These are phyloP conservation scores for Hydrozoanthus tunicans DNA, from an alignment of 64 coral and sea anemone species.

Conservation along the genomic window DNA sequence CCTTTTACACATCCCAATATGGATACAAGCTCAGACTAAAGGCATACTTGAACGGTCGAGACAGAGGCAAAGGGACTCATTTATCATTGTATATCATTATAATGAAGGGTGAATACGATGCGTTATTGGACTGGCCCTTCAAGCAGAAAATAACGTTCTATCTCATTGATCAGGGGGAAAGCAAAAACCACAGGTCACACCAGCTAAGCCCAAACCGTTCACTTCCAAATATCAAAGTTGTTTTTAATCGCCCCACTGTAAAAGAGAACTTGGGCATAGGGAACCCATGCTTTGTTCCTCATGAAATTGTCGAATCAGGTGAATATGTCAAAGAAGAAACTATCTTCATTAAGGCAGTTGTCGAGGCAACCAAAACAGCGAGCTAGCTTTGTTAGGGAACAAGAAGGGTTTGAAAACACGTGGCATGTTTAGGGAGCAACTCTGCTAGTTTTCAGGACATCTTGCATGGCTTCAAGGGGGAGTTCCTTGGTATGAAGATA, in stretches of 20 bases:
- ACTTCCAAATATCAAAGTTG: constrained; percentile 98
- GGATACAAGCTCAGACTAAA: constrained; percentile 96
- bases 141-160: constrained; percentile 99
- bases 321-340: constrained; percentile 92
- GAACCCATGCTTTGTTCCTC: constrained; percentile 95
- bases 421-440: too few species aligned
- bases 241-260: constrained; percentile 85
- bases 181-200: constrained; percentile 82
- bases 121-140: constrained; percentile 93
- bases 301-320: constrained; percentile 78
- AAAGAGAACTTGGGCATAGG: constrained; percentile 98
- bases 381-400: neutral
- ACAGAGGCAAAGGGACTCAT: constrained; percentile 90
- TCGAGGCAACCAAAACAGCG: constrained; percentile 68
- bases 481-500: too few species aligned
- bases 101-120: constrained; percentile 98
- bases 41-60: constrained; percentile 92
- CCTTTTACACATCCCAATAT: constrained; percentile 95
- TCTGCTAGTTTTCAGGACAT: too few species aligned
- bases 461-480: too few species aligned
- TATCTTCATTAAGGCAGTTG: constrained; percentile 92
- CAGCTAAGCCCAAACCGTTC: constrained; percentile 90
- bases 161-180: constrained; percentile 92
- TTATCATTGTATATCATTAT: constrained; percentile 96
- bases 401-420: neutral